Evolutionary conservation across 1,140 invertebrate genomes (phyloP).

Genomic region (Mercenaria mercenaria): DNA sequence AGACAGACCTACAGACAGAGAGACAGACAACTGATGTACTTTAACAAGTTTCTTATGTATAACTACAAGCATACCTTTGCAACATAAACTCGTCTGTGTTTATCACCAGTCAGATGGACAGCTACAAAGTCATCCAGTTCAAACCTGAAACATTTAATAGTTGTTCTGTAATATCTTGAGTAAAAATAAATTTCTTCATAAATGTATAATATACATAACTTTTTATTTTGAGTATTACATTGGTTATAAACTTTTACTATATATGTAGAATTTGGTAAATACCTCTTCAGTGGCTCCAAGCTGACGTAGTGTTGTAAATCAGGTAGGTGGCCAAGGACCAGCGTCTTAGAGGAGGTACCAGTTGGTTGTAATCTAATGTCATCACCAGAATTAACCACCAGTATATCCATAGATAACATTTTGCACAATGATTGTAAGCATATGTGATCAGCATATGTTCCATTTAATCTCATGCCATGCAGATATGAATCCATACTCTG

Average conservation of each 20-base stretch:
- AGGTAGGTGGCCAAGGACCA: conserved; percentile 30
- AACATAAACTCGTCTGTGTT: not conserved
- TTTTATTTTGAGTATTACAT: too few species aligned
- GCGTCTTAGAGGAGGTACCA: too few species aligned
- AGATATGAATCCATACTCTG: not conserved
- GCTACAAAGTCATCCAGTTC: conserved; percentile 20
- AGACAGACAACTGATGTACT: too few species aligned
- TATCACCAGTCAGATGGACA: not conserved
- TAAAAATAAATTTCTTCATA: not conserved
- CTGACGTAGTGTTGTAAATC: conserved; percentile 29
- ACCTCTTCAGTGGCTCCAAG: not conserved
- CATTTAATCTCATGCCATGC: not conserved
- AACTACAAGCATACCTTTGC: conserved; percentile 22
- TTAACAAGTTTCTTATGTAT: too few species aligned
- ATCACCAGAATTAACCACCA: not conserved
- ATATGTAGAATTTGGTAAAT: not conserved
- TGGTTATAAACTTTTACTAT: not conserved
- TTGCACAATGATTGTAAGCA: conserved; percentile 31
- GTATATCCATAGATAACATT: not conserved
- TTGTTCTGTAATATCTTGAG: too few species aligned
- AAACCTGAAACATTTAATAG: not conserved
- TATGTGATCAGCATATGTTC: conserved; percentile 45
- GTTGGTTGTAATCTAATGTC: not conserved
- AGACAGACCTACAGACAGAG: too few species aligned
- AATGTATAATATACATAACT: too few species aligned